Percentiles rank a stretch among this genome's conserved stretches.
These are phyloP conservation scores for Patiria miniata DNA, from an alignment of 35 echinoderm and acorn worm species.

Conservation along the genomic window DNA sequence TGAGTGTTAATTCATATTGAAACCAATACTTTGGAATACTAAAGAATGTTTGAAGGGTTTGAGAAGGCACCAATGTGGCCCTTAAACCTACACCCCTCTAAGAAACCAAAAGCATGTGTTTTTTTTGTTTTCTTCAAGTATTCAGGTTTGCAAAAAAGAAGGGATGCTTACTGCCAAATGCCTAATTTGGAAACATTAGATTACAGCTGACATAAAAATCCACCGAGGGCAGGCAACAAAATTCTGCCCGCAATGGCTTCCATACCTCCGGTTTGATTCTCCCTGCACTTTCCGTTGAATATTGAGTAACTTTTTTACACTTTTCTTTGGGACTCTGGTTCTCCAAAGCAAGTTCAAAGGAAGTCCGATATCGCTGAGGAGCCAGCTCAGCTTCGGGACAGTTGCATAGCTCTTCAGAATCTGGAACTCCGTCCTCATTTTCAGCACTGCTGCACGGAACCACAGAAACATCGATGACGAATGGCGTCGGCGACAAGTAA, in stretches of 20 bases:
- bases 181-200: too few species aligned
- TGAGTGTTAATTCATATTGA: too few species aligned
- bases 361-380: not conserved
- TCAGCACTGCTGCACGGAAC: not conserved
- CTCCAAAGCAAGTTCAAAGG: not conserved
- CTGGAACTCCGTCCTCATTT: not conserved
- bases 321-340: not conserved
- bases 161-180: too few species aligned
- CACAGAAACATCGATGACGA: not conserved
- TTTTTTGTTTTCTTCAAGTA: too few species aligned
- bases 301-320: not conserved
- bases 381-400: not conserved
- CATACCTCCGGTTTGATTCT: conserved; percentile 4
- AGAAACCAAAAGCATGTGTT: too few species aligned
- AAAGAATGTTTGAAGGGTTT: too few species aligned
- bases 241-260: not conserved
- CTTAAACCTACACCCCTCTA: too few species aligned
- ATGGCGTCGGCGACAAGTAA: not conserved
- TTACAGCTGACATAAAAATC: too few species aligned
- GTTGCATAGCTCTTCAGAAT: conserved; percentile 4
- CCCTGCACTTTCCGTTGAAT: not conserved
- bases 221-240: too few species aligned
- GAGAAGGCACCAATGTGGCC: too few species aligned
- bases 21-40: too few species aligned
- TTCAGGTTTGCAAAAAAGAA: too few species aligned